A percentile compares a stretch with the other conserved stretches of the same genome.
Evolutionary conservation across 2,113 vertebrate genomes (phyloP).

Genomic region (Scartelaos histophorus): DNA sequence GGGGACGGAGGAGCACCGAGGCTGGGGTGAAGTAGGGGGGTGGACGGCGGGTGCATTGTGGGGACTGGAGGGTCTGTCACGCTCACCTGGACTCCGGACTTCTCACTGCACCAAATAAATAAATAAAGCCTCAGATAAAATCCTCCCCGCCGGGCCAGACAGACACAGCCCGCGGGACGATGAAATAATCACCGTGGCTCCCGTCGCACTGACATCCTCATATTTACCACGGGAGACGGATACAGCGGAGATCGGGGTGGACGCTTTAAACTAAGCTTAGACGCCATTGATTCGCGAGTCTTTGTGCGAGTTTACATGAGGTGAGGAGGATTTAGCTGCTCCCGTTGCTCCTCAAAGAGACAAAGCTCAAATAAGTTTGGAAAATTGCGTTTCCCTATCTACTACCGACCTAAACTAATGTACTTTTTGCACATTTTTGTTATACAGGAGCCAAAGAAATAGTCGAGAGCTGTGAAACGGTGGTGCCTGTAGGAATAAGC

Average conservation of each 20-base stretch:
- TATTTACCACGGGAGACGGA: neutral
- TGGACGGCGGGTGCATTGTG: slow-evolving; percentile 13
- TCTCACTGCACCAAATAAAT: slow-evolving; percentile 19
- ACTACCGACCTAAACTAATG: too few species aligned
- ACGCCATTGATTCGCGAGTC: neutral
- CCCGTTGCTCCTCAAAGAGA: slow-evolving; percentile 6
- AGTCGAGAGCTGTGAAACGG: too few species aligned
- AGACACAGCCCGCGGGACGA: slow-evolving; percentile 60
- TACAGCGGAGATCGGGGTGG: neutral
- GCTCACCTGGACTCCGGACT: slow-evolving; percentile 54
- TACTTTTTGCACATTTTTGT: too few species aligned
- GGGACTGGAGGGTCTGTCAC: slow-evolving; percentile 55
- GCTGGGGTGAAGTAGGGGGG: slow-evolving; percentile 24
- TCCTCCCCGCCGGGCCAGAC: slow-evolving; percentile 41
- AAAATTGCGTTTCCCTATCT: neutral
- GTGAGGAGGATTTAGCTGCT: neutral
- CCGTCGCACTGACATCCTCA: slow-evolving; percentile 45
- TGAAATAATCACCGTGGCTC: slow-evolving; percentile 73
- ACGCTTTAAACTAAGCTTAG: neutral
- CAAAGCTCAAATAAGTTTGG: neutral
- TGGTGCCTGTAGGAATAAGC: too few species aligned
- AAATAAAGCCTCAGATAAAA: slow-evolving; percentile 28
- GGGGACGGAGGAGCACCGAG: slow-evolving; percentile 27
- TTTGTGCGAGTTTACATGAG: neutral
- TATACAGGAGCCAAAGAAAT: too few species aligned